Conservation (phyloP, 2,113 vertebrate genomes). For the Solenodon paradoxus region DNA sequence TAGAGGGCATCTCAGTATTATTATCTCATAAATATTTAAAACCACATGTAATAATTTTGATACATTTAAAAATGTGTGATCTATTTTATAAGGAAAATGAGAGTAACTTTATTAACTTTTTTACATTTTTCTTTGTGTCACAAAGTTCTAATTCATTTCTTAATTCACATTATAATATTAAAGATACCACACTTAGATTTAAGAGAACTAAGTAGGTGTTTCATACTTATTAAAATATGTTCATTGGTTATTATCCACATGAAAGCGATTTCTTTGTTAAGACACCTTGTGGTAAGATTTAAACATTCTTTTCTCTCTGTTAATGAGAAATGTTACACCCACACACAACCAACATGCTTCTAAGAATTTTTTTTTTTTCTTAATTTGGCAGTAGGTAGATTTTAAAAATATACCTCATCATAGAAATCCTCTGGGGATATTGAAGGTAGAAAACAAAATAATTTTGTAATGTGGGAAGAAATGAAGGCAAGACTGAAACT, state of each 20-base stretch:
- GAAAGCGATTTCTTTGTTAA: constrained; percentile 73
- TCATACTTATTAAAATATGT: constrained; percentile 68
- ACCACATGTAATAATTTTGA: not conserved
- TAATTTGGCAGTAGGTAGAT: not conserved
- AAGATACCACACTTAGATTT: constrained; percentile 32
- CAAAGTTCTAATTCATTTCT: constrained; percentile 59
- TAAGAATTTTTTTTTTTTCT: constrained; percentile 18
- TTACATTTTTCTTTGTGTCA: constrained; percentile 14
- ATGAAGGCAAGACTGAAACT: not conserved
- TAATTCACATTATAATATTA: constrained; percentile 63
- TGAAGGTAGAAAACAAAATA: not conserved
- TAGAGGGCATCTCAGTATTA: not conserved
- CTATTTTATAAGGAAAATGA: not conserved
- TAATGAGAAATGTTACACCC: constrained; percentile 67
- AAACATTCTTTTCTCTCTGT: constrained; percentile 64
- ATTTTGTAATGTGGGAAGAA: not conserved
- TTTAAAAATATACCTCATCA: constrained; percentile 25
- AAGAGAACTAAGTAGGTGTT: constrained; percentile 71
- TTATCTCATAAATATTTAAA: not conserved
- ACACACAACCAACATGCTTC: constrained; percentile 27
- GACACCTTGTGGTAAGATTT: constrained; percentile 65
- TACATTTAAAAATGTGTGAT: not conserved
- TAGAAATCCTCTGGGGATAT: not conserved
- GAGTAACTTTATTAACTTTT: not conserved
- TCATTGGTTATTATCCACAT: constrained; percentile 75